Evolutionary conservation across 1,140 invertebrate genomes (phyloP).

Genomic region (Diorhabda sublineata): DNA sequence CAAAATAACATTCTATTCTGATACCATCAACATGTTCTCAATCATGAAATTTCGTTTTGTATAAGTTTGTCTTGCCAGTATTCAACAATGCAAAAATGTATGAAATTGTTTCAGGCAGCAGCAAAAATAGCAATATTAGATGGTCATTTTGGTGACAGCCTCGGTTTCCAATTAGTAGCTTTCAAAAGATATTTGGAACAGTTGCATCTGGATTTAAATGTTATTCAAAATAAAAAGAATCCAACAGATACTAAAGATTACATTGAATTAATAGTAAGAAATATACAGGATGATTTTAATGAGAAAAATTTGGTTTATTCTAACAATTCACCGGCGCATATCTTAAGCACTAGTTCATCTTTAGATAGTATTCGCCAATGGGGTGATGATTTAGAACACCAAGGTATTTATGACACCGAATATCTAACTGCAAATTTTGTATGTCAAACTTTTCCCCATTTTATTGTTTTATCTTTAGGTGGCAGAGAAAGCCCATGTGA

Average conservation of each 20-base stretch:
- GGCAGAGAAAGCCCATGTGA: conserved; percentile 45
- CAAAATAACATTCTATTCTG: too few relatives aligned
- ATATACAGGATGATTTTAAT: conserved; percentile 36
- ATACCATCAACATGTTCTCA: too few relatives aligned
- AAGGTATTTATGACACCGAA: conserved; percentile 21
- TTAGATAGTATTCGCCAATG: conserved; percentile 45
- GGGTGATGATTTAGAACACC: conserved; percentile 43
- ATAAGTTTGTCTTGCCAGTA: too few relatives aligned
- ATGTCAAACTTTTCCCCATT: background rate
- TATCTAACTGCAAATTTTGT: too few relatives aligned
- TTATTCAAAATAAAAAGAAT: conserved; percentile 30
- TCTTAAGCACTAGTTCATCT: conserved; percentile 43
- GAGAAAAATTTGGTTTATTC: conserved; percentile 28
- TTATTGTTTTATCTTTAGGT: conserved; percentile 10
- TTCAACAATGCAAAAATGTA: too few relatives aligned
- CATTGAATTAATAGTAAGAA: conserved; percentile 34
- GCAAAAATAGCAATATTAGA: conserved; percentile 47
- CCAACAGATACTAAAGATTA: conserved; percentile 27
- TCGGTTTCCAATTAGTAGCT: conserved; percentile 47
- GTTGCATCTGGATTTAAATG: conserved; percentile 29
- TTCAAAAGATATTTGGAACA: conserved; percentile 41
- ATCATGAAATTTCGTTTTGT: too few relatives aligned
- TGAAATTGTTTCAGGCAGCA: conserved; percentile 36
- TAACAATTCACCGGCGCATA: conserved; percentile 36
- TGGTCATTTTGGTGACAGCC: conserved; percentile 46